A percentile compares a stretch with the other conserved stretches of the same genome.
Conservation (phyloP, 2,113 vertebrate genomes). For the Xyliphius kryptos region DNA sequence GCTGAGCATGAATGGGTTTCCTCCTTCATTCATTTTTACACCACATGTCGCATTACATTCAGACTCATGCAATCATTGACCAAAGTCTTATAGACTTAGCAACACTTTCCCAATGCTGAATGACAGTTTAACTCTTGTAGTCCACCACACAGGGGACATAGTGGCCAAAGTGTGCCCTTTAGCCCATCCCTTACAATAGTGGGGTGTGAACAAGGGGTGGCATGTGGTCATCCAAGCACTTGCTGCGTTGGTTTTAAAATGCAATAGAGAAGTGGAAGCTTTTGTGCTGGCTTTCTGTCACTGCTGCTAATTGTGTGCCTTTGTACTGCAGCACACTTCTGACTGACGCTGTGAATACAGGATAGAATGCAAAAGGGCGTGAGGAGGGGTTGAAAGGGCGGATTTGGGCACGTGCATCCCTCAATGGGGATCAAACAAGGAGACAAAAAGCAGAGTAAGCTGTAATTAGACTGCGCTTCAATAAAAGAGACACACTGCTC, state of each 20-base stretch:
- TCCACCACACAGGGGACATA: slow-evolving; percentile 1
- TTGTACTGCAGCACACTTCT: background rate
- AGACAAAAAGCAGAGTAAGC: slow-evolving; percentile 19
- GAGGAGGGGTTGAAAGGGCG: slow-evolving; percentile 10
- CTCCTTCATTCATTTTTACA: slow-evolving; percentile 26
- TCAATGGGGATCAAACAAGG: background rate
- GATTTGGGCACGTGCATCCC: slow-evolving; percentile 1
- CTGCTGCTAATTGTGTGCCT: slow-evolving; percentile 1
- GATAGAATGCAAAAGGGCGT: slow-evolving; percentile 18
- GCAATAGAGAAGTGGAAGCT: background rate
- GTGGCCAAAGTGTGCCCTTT: background rate
- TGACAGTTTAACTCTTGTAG: slow-evolving; percentile 39
- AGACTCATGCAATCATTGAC: background rate
- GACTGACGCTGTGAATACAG: background rate
- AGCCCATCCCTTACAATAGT: background rate
- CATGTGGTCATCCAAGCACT: background rate
- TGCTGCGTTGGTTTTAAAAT: background rate
- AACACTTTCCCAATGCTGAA: slow-evolving; percentile 34
- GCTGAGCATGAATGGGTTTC: slow-evolving; percentile 1
- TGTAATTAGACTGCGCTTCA: slow-evolving; percentile 57
- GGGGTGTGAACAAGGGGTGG: background rate
- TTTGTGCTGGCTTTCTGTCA: background rate
- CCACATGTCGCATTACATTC: slow-evolving; percentile 16
- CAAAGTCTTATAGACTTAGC: background rate
- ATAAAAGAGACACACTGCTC: slow-evolving; percentile 44